Evolutionary conservation across 1,140 invertebrate genomes (phyloP).

Genomic region (Oncopeltus fasciatus): DNA sequence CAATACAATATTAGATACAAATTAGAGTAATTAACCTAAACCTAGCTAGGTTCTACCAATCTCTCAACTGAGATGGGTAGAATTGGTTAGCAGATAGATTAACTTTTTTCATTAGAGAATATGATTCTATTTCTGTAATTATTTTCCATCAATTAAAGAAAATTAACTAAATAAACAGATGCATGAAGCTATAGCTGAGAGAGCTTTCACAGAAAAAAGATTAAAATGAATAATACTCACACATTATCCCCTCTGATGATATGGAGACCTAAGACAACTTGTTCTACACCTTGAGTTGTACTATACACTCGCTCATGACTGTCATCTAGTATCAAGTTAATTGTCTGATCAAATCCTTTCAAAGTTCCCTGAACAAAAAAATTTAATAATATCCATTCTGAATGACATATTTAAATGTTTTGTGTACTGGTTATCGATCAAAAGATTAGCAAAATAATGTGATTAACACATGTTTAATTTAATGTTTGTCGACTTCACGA

Average conservation of each 20-base stretch:
- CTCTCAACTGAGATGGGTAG: no score
- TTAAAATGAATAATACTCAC: conserved; percentile 45
- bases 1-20: no score
- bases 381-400: conserved; percentile 23
- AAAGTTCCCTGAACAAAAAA: conserved; percentile 52
- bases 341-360: conserved; percentile 94
- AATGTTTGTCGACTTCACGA: not conserved
- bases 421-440: not conserved
- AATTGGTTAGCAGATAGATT: no score
- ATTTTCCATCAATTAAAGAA: no score
- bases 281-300: conserved; percentile 78
- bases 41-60: no score
- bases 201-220: no score
- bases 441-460: not conserved
- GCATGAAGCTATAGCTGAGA: no score
- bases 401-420: not conserved
- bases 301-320: conserved; percentile 95
- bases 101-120: no score
- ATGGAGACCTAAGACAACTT: conserved; percentile 90
- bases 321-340: conserved; percentile 94
- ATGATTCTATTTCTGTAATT: no score
- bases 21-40: no score
- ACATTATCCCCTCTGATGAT: conserved; percentile 97
- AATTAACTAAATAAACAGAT: no score
- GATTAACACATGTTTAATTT: no score